A percentile compares a stretch with the other conserved stretches of the same genome.
Evolutionary conservation across 1,140 invertebrate species (phyloP).

Genomic region (Heterodera carotae): DNA sequence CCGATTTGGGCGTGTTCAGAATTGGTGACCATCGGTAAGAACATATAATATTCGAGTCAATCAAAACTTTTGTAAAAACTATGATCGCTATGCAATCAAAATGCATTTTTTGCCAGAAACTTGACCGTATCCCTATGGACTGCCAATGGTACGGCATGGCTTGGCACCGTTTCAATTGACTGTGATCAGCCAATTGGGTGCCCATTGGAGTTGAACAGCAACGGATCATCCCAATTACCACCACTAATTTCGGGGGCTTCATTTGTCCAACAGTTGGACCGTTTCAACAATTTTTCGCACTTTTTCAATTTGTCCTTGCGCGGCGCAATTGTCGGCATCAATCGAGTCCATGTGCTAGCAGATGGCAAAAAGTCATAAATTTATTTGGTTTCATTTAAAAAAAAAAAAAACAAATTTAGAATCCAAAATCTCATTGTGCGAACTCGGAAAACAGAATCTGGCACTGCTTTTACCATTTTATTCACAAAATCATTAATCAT

Average conservation of each 20-base stretch:
- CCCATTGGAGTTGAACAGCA: background rate
- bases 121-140: background rate
- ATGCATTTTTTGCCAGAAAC: background rate
- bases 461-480: background rate
- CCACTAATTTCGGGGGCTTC: too few relatives aligned
- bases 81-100: too few relatives aligned
- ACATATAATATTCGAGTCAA: too few relatives aligned
- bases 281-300: conserved; percentile 3
- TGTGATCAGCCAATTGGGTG: background rate
- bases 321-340: background rate
- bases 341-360: background rate
- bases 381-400: too few relatives aligned
- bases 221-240: background rate
- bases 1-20: too few relatives aligned
- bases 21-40: too few relatives aligned
- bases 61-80: too few relatives aligned
- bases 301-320: background rate
- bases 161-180: background rate
- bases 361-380: background rate
- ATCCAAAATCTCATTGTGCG: background rate
- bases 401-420: too few relatives aligned
- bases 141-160: background rate
- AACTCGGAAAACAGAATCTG: background rate
- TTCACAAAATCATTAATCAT: background rate
- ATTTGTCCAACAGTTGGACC: background rate